These are phyloP conservation scores for Columba livia DNA, from an alignment of 2,113 vertebrate genomes.

Conservation along the genomic window DNA sequence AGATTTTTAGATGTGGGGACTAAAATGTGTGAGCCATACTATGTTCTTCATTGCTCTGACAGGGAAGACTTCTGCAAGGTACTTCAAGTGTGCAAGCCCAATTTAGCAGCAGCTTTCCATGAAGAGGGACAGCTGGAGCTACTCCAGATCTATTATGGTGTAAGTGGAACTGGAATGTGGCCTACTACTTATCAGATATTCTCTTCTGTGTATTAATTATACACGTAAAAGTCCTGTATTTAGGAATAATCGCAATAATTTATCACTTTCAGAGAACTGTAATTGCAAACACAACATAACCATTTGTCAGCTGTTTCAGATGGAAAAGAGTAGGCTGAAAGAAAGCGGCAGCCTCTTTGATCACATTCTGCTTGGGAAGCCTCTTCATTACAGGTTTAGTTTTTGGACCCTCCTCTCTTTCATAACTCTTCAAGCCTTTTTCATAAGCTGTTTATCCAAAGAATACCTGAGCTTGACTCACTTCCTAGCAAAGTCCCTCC, in stretches of 20 bases:
- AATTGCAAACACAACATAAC: constrained; percentile 60
- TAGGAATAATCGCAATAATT: constrained; percentile 64
- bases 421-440: constrained; percentile 22
- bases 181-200: constrained; percentile 41
- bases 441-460: constrained; percentile 20
- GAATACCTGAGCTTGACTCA: neutral
- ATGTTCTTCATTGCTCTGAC: neutral
- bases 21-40: neutral
- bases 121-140: constrained; percentile 39
- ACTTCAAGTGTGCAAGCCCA: neutral
- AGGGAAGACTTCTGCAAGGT: constrained; percentile 10
- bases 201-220: constrained; percentile 58
- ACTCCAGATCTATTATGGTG: constrained; percentile 40
- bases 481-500: neutral
- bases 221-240: constrained; percentile 48
- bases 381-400: constrained; percentile 29
- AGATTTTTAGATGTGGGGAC: neutral
- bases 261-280: constrained; percentile 60
- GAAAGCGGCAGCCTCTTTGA: constrained; percentile 55
- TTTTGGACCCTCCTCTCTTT: constrained; percentile 15
- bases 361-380: constrained; percentile 38
- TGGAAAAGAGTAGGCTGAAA: constrained; percentile 59
- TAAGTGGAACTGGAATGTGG: constrained; percentile 50
- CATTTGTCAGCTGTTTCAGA: constrained; percentile 59
- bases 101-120: constrained; percentile 3